phyloP scores from a whole-genome alignment of 1,140 invertebrate species.

The Magallana angulata region DNA sequence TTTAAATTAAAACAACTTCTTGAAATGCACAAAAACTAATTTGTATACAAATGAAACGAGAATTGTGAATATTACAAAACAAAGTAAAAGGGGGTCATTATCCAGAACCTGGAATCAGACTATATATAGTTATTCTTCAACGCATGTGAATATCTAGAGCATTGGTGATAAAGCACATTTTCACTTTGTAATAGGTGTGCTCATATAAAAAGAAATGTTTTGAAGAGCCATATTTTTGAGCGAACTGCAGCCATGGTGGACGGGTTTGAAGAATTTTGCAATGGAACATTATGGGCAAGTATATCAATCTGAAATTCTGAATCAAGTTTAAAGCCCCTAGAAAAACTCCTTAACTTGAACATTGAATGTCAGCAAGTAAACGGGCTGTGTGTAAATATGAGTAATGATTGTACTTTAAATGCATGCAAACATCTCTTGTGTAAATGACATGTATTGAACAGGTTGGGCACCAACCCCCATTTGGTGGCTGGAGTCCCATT shows the following conservation, averaged over 20 bases:
- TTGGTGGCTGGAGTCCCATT: too few relatives aligned
- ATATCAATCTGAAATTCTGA: background rate
- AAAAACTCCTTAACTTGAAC: background rate
- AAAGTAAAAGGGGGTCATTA: background rate
- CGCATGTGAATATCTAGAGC: background rate
- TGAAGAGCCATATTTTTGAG: background rate
- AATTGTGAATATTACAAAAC: background rate
- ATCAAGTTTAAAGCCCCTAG: background rate
- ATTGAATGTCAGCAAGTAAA: too few relatives aligned
- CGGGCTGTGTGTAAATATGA: too few relatives aligned
- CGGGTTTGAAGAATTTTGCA: conserved; percentile 45
- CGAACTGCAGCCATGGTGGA: background rate
- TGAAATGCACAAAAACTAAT: too few relatives aligned
- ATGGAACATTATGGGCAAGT: conserved; percentile 47
- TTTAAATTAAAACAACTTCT: too few relatives aligned
- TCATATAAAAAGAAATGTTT: background rate
- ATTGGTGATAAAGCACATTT: background rate
- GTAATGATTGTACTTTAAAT: too few relatives aligned
- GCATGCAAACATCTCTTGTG: too few relatives aligned
- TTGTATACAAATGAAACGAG: too few relatives aligned
- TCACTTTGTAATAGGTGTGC: background rate
- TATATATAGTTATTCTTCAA: background rate
- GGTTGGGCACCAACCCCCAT: too few relatives aligned
- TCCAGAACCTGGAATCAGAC: background rate
- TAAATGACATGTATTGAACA: too few relatives aligned